Percentiles rank a stretch among this genome's conserved stretches.
These are phyloP conservation scores for Peromyscus attwateri DNA, from an alignment of 2,797 vertebrate genomes.

Conservation along the genomic window DNA sequence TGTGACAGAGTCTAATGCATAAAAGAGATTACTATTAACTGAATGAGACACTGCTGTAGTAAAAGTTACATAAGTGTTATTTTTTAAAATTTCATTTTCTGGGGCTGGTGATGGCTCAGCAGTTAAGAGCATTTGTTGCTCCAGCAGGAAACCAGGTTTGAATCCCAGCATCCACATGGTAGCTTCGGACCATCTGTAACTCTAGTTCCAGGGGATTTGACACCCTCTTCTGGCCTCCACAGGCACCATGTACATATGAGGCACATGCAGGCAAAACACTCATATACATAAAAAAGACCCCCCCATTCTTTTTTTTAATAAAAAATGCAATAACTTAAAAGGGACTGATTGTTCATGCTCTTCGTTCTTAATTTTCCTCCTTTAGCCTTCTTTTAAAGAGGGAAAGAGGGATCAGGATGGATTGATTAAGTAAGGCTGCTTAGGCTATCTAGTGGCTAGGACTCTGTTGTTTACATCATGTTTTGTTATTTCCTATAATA, in stretches of 20 bases:
- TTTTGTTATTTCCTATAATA: background rate
- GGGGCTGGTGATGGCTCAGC: too few species aligned
- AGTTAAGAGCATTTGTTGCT: background rate
- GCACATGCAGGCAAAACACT: background rate
- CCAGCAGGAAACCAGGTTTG: background rate
- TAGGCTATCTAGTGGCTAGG: background rate
- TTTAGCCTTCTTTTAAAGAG: background rate
- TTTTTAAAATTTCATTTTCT: background rate
- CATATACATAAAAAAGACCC: background rate
- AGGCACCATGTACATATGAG: background rate
- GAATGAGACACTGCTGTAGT: background rate
- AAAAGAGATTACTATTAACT: background rate
- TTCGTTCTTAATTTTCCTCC: background rate
- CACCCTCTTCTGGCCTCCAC: background rate
- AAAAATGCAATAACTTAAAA: background rate
- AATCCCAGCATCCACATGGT: background rate
- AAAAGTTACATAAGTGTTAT: background rate
- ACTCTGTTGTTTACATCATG: background rate
- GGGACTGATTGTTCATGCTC: background rate
- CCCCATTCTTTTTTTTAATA: background rate
- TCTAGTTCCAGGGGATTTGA: background rate
- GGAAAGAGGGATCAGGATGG: too few species aligned
- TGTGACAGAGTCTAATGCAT: background rate
- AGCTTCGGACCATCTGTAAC: background rate
- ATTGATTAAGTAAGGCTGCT: conserved; percentile 3